Evolutionary conservation across 2,888 invertebrate genomes (phyloP).

Genomic region (Crocallis elinguaria): DNA sequence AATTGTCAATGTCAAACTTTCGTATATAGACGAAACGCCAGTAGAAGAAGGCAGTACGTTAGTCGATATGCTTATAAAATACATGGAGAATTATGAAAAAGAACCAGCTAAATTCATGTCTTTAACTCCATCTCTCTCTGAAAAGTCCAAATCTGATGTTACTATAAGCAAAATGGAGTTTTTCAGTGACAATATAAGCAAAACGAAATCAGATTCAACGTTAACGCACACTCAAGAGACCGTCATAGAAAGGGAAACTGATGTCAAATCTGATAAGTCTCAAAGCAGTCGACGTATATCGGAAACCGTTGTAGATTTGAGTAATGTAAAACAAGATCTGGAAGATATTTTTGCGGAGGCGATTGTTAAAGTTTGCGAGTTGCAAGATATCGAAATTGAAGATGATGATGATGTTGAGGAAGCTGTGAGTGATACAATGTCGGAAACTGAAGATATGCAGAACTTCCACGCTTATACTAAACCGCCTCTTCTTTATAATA

Average conservation of each 20-base stretch:
- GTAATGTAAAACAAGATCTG: slow-evolving; percentile 71
- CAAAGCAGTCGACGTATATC: slow-evolving; percentile 67
- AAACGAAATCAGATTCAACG: slow-evolving; percentile 79
- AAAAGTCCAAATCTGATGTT: slow-evolving; percentile 77
- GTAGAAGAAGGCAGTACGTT: slow-evolving; percentile 70
- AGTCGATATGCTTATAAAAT: slow-evolving; percentile 77
- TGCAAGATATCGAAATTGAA: slow-evolving; percentile 48
- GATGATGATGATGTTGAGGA: background rate
- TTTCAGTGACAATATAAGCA: slow-evolving; percentile 71
- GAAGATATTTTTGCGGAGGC: slow-evolving; percentile 73
- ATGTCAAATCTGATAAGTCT: slow-evolving; percentile 46
- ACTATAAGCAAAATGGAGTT: slow-evolving; percentile 77
- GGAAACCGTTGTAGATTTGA: slow-evolving; percentile 73
- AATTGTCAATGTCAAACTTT: slow-evolving; percentile 69
- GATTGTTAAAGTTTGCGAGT: slow-evolving; percentile 52
- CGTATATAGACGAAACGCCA: slow-evolving; percentile 78
- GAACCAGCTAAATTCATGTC: slow-evolving; percentile 61
- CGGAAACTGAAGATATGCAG: slow-evolving; percentile 72
- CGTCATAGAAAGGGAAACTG: slow-evolving; percentile 63
- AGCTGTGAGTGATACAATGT: slow-evolving; percentile 71
- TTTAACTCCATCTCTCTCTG: slow-evolving; percentile 70
- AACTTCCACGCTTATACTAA: slow-evolving; percentile 75
- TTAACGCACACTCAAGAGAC: slow-evolving; percentile 78
- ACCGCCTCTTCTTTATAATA: slow-evolving; percentile 60
- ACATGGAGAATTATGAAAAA: slow-evolving; percentile 72